Evolutionary conservation across 2,888 invertebrate genomes (phyloP).

Genomic region (Dichetophora obliterata): DNA sequence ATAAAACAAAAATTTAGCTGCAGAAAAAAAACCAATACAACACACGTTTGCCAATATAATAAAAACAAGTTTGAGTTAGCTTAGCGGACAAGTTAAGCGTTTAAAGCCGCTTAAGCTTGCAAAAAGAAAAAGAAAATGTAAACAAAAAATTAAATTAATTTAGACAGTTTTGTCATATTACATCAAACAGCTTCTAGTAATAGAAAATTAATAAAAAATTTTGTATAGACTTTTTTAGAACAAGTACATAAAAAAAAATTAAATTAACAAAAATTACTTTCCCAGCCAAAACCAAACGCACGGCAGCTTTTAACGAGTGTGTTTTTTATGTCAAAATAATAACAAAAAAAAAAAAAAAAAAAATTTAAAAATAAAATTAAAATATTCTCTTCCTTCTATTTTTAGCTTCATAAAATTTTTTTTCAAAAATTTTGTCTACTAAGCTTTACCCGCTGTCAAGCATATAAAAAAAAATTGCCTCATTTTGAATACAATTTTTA

Average conservation of each 20-base stretch:
- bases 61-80: neutral
- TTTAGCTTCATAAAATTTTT: constrained; percentile 24
- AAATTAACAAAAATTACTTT: neutral
- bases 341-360: neutral
- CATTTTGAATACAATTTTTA: constrained; percentile 25
- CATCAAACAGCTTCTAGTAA: too few species aligned
- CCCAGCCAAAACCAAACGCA: neutral
- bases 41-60: neutral
- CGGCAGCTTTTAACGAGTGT: neutral
- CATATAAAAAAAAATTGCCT: neutral
- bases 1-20: neutral
- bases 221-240: neutral
- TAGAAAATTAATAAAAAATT: too few species aligned
- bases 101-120: neutral
- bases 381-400: neutral
- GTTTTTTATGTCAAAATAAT: neutral
- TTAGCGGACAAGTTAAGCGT: neutral
- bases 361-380: neutral
- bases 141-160: neutral
- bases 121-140: too few species aligned
- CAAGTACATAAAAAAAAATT: neutral
- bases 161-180: too few species aligned
- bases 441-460: neutral
- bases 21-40: neutral
- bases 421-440: neutral